Percentiles rank a stretch among this genome's conserved stretches.
Conservation (phyloP, 1,140 invertebrate genomes). For the Lepidostoma basale region DNA sequence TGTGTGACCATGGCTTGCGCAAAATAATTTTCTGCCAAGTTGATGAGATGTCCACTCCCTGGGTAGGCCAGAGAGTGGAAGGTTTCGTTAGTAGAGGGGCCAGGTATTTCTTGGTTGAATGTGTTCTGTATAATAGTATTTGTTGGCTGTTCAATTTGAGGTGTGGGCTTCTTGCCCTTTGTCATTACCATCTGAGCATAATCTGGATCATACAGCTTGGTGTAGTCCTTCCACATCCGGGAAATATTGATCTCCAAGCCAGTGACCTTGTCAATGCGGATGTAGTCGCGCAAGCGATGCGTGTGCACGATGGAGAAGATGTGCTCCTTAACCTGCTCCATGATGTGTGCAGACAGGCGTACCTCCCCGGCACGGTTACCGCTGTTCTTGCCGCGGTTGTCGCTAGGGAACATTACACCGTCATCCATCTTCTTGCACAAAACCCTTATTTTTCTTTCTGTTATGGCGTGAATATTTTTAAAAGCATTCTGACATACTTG, state of each 20-base stretch:
- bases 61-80: slow-evolving; percentile 51
- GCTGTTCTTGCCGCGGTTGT: slow-evolving; percentile 61
- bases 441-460: slow-evolving; percentile 63
- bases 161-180: slow-evolving; percentile 32
- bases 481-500: slow-evolving; percentile 66
- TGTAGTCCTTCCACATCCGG: slow-evolving; percentile 65
- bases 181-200: slow-evolving; percentile 17
- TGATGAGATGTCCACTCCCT: slow-evolving; percentile 57
- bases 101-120: slow-evolving; percentile 9
- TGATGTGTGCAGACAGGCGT: slow-evolving; percentile 57
- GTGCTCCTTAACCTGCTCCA: slow-evolving; percentile 64
- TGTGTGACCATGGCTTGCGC: slow-evolving; percentile 36
- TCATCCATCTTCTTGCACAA: slow-evolving; percentile 65
- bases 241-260: slow-evolving; percentile 65
- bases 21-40: slow-evolving; percentile 59
- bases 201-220: slow-evolving; percentile 61
- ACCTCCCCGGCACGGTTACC: slow-evolving; percentile 60
- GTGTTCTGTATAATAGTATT: background rate
- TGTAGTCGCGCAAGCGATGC: slow-evolving; percentile 59
- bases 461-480: slow-evolving; percentile 65
- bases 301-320: slow-evolving; percentile 62
- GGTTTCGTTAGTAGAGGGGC: slow-evolving; percentile 1
- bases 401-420: slow-evolving; percentile 64
- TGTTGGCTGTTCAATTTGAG: background rate
- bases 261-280: slow-evolving; percentile 59